Percentiles rank a stretch among this genome's conserved stretches.
These are phyloP conservation scores for Sorex fumeus DNA, from an alignment of 2,113 vertebrate species.

Conservation along the genomic window DNA sequence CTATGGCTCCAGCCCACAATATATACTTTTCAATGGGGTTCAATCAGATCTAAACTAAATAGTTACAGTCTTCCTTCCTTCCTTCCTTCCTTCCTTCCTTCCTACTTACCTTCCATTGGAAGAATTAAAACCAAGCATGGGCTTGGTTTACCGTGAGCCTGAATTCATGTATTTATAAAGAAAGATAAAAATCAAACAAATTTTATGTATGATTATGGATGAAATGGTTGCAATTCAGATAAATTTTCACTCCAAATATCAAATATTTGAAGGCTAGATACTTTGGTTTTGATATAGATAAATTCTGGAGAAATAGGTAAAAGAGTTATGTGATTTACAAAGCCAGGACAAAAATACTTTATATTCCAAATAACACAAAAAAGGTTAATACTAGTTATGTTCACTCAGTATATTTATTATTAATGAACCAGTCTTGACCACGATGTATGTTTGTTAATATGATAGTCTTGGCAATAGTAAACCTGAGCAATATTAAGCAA, in stretches of 20 bases:
- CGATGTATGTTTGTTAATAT: background rate
- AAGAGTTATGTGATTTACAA: conserved; percentile 37
- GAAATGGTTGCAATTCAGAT: background rate
- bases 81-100: background rate
- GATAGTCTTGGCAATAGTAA: background rate
- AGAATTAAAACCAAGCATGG: conserved; percentile 67
- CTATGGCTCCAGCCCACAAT: too few species aligned
- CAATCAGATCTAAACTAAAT: background rate
- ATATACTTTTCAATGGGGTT: background rate
- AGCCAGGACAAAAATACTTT: background rate
- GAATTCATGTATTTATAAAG: conserved; percentile 61
- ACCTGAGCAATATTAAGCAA: background rate
- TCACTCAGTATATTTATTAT: conserved; percentile 16
- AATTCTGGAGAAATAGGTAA: background rate
- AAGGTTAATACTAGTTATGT: conserved; percentile 53
- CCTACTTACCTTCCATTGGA: conserved; percentile 15
- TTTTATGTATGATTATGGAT: background rate
- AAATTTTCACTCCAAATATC: background rate
- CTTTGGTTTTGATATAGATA: conserved; percentile 16
- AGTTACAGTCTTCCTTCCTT: too few species aligned
- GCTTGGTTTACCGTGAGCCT: conserved; percentile 76
- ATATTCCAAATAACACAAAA: conserved; percentile 34
- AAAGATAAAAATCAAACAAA: conserved; percentile 68
- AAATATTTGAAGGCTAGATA: background rate
- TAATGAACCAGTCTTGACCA: background rate